Evolutionary conservation across 2,888 invertebrate species (phyloP), one percentile per base, ranked within the genome.

Genomic region (Perdita meconis): DNA sequence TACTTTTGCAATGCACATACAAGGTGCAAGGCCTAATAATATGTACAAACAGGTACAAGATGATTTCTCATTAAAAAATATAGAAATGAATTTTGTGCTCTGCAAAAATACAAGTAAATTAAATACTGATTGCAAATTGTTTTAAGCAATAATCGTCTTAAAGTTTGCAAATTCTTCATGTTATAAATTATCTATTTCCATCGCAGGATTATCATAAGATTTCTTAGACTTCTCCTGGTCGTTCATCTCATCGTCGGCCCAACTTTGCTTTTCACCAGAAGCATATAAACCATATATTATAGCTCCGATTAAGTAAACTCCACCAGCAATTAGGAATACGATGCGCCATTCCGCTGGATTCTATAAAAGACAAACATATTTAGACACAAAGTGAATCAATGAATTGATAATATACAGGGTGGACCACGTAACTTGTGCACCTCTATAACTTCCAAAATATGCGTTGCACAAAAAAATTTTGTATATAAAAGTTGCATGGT

Each of bases 251-350:
- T 94, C 94, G 0, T 93, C 88, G 2, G 96, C 96, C 98, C 98
- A 98, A 0, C 95, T 94, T 90, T 98, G 98, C 2, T 95, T 92
- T 82, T 97, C 96, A 0, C 96, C 98, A 0, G 97, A 97, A 5
- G 96, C 96, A 90, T 96, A 96, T 0, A 95, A 84, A 67, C 96
- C 97, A 92, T 97, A 98, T n/a, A 97, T 93, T 57, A 97, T 90
- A 30, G 97, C 97, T 0, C 98, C 98, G n/a, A 96, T 82, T 0
- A 97, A 93, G 90, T 98, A 98, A 88, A 98, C 95, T 69, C 94
- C 94, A 83, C 97, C 96, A 0, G 97, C 95, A 87, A 98, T 95
- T 92, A 96, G 97, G 92, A 98, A 98, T 8, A 98, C 96, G 38
- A 95, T 93, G 80, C 96, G 95, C 98, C 98, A 98, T 93, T 98